Conservation (phyloP, 1,140 invertebrate species). For the Tachypleus tridentatus region DNA sequence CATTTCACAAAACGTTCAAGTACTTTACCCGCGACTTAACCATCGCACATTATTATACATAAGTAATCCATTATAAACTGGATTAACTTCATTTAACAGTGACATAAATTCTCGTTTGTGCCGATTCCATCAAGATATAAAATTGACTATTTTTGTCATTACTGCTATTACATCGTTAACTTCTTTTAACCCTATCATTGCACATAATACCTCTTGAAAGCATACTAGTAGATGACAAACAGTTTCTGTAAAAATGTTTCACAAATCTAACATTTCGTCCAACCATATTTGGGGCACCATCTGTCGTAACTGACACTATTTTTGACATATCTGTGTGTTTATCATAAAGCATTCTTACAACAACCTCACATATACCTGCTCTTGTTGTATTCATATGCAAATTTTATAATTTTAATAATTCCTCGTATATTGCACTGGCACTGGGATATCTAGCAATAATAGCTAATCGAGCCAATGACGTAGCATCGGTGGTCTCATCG, state of each 20-base stretch:
- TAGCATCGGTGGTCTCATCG: neutral
- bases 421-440: neutral
- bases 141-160: conserved; percentile 1
- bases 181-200: neutral
- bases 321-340: neutral
- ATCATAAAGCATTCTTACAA: neutral
- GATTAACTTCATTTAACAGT: neutral
- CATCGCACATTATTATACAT: neutral
- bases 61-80: neutral
- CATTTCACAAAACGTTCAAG: neutral
- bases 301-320: neutral
- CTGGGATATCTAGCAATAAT: neutral
- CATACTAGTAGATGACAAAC: neutral
- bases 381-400: neutral
- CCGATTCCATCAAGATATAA: neutral
- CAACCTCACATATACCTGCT: neutral
- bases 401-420: neutral
- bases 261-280: neutral
- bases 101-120: neutral
- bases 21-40: neutral
- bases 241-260: conserved; percentile 1
- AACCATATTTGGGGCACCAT: neutral
- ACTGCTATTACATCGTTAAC: neutral
- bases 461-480: neutral
- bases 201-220: neutral